Evolutionary conservation across 1,140 invertebrate genomes (phyloP).

Genomic region (Diorhabda elongata): DNA sequence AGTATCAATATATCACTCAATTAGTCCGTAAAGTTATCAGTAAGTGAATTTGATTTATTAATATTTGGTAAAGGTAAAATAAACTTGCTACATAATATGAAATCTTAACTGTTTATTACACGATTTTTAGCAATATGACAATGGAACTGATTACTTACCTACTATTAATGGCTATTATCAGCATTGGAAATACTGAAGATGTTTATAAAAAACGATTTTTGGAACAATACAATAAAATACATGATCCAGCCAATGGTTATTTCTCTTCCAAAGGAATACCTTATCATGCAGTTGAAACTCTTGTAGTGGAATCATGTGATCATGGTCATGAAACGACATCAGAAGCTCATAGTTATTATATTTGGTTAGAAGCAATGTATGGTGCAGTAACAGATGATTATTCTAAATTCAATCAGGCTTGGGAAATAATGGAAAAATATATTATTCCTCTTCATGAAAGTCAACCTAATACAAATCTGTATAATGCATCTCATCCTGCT

Average conservation of each 20-base stretch:
- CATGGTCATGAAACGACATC: slow-evolving; percentile 31
- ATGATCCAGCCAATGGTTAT: slow-evolving; percentile 24
- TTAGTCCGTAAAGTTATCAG: too few species aligned
- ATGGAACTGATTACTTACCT: not conserved
- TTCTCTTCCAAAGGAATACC: slow-evolving; percentile 28
- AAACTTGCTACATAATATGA: too few species aligned
- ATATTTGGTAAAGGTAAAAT: too few species aligned
- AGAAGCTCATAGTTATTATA: slow-evolving; percentile 30
- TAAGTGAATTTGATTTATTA: too few species aligned
- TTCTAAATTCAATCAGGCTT: slow-evolving; percentile 25
- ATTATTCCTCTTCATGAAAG: slow-evolving; percentile 18
- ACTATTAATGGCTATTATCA: not conserved
- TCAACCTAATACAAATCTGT: slow-evolving; percentile 20
- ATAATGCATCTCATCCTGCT: slow-evolving; percentile 22
- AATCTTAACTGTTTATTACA: too few species aligned
- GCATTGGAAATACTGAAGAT: not conserved
- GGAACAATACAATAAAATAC: slow-evolving; percentile 28
- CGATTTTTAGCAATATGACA: too few species aligned
- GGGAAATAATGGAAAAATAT: slow-evolving; percentile 26
- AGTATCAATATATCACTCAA: too few species aligned
- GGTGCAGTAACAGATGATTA: slow-evolving; percentile 27
- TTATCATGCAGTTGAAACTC: slow-evolving; percentile 28
- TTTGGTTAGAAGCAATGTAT: slow-evolving; percentile 31
- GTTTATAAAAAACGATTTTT: slow-evolving; percentile 24
- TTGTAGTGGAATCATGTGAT: slow-evolving; percentile 28